Evolutionary conservation across 2,888 invertebrate genomes (phyloP), one percentile per base, ranked within the genome.

Genomic region (Octodonta nipae): DNA sequence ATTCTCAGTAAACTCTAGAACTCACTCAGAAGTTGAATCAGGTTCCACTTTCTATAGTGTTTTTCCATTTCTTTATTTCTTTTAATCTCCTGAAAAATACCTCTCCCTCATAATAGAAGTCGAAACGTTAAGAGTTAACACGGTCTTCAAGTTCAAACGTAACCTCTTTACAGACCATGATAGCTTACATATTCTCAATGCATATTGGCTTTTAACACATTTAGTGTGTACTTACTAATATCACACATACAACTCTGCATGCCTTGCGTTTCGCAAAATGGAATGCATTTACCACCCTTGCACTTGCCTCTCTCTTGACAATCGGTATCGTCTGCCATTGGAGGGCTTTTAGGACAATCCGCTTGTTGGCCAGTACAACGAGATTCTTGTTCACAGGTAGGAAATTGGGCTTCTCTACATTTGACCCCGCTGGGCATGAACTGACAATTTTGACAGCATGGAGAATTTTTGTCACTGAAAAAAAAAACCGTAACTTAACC

Each of bases 191-290:
- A n/a, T n/a, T n/a, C n/a, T n/a, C n/a, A n/a, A n/a, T n/a, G n/a
- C n/a, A n/a, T n/a, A n/a, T n/a, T n/a, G n/a, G n/a, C n/a, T n/a
- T n/a, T n/a, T n/a, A n/a, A n/a, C n/a, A n/a, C n/a, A n/a, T n/a
- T n/a, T n/a, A n/a, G n/a, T n/a, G 12, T 3, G 13, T 31, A 44
- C 73, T 58, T 62, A 86, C 86, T 82, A 47, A 84, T 82, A 56
- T 92, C 91, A 60, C 95, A 95, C 84, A 93, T 91, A 69, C 95
- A 95, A 57, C 91, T 89, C 58, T 86, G 86, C 56, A 86, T 68
- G 30, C 82, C 84, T 57, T 87, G 85, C 11, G 87, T 88, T 66
- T 95, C 91, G 61, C 95, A 96, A 62, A 85, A 93, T 1, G 93
- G 89, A 49, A 87, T 75, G 61, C 95, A 95, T 51, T 81, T 78